phyloP scores from a whole-genome alignment of 2,797 vertebrate species.

The Anabas testudineus region DNA sequence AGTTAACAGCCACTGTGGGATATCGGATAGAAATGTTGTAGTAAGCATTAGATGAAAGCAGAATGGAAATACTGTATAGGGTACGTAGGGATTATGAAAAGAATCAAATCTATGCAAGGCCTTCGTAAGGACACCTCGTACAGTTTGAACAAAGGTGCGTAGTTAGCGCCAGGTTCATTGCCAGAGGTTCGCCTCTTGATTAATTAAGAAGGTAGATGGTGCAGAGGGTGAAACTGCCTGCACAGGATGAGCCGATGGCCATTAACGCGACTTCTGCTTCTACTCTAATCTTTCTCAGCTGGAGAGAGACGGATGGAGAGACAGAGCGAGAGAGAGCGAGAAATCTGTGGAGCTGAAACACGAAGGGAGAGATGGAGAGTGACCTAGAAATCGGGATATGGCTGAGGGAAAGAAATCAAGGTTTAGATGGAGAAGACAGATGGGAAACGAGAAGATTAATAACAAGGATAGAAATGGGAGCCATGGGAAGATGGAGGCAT shows the following conservation, averaged over 20 bases:
- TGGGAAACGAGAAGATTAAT: not conserved
- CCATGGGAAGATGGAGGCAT: no score
- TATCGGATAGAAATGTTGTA: no score
- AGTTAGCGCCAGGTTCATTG: conserved; percentile 30
- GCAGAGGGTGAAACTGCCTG: conserved; percentile 39
- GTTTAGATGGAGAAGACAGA: conserved; percentile 9
- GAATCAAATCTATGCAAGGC: not conserved
- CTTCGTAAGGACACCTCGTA: not conserved
- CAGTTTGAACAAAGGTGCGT: not conserved
- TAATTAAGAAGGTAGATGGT: conserved; percentile 62
- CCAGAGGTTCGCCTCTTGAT: conserved; percentile 37
- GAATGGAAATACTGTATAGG: not conserved
- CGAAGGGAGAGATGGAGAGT: not conserved
- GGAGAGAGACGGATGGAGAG: conserved; percentile 23
- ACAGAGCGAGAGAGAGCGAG: no score
- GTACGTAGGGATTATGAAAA: not conserved
- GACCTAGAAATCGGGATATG: conserved; percentile 38
- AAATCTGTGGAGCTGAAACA: conserved; percentile 1
- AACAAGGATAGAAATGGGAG: not conserved
- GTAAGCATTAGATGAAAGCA: no score
- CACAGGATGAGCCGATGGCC: conserved; percentile 52
- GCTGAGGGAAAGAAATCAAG: not conserved
- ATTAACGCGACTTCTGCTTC: conserved; percentile 55
- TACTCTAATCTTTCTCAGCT: conserved; percentile 49
- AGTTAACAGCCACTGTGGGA: no score